Evolutionary conservation across 2,888 invertebrate species (phyloP), one percentile per base, ranked within the genome.

Genomic region (Agrochola macilenta): DNA sequence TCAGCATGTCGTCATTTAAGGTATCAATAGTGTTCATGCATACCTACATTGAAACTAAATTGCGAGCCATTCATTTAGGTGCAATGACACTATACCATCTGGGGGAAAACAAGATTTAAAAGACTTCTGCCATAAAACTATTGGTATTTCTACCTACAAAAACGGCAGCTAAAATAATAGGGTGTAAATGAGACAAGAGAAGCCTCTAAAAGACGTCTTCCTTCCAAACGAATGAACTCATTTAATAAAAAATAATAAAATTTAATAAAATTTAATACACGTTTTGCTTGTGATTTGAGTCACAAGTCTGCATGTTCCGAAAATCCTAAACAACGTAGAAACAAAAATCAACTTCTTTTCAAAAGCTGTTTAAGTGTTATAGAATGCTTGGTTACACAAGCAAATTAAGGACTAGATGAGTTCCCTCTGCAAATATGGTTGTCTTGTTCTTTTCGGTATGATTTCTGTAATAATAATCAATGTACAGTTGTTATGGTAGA

Each of bases 1-100:
- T 69, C 54, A 52, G 73, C 74, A 54, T 72, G 74, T 52, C 23
- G 71, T 46, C 23, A 30, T 54, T 65, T 52, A 60, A n/a, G 49
- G 52, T 54, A 64, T 68, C 57, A n/a, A 30, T 11, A 46, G 20
- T 35, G 46, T 61, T 61, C 35, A 23, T 66, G 17, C 30, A 54
- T 35, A 35, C 26, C 4, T 39, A 39, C 35, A 17, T 77, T 35
- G 8, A 26, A 26, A 54, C 20, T 30, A n/a, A 30, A 46, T 77
- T 43, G 30, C 23, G 14, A 20, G 20, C 20, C 17, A n/a, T n/a
- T 43, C 0, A 4, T 30, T 43, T 43, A 17, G 52, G n/a, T 77
- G 52, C 49, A 14, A 39, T 17, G 35, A 5, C 8, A 39, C 3
- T 26, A 17, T 35, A 30, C 8, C n/a, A n/a, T n/a, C 17, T n/a